Percentiles rank a stretch among this genome's conserved stretches.
phyloP scores from a whole-genome alignment of 2,888 invertebrate species.

The Branchinecta sandiegonensis region DNA sequence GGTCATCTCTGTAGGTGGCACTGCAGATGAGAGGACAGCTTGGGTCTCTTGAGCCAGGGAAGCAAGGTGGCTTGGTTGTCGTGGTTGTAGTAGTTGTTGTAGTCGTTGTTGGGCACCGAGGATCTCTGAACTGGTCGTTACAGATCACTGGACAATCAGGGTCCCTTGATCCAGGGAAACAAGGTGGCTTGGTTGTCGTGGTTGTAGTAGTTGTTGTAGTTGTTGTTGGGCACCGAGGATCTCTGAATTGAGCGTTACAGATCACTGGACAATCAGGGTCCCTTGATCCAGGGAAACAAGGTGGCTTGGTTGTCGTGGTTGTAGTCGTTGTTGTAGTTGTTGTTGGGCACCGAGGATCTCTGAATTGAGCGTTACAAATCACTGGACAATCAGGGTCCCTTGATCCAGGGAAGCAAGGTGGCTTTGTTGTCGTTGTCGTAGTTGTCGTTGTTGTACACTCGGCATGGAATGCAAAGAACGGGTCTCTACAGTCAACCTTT shows the following conservation, averaged over 20 bases:
- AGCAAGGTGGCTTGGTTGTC: conserved; percentile 2
- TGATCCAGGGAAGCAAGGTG: conserved; percentile 11
- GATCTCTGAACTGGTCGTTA: neutral
- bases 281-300: conserved; percentile 4
- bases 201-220: neutral
- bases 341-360: conserved; percentile 10
- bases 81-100: conserved; percentile 6
- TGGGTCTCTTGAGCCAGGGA: conserved; percentile 9
- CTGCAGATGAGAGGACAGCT: neutral
- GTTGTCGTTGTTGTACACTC: neutral
- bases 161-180: conserved; percentile 1
- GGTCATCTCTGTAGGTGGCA: neutral
- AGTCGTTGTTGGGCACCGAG: conserved; percentile 1
- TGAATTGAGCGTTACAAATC: neutral
- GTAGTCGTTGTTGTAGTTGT: conserved; percentile 1
- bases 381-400: neutral
- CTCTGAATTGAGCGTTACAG: neutral
- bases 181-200: conserved; percentile 10
- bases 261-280: conserved; percentile 12
- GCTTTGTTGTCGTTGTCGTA: neutral
- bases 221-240: neutral
- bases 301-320: neutral
- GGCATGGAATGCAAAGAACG: neutral
- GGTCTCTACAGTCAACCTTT: neutral
- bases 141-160: neutral